These are phyloP conservation scores for Heliocidaris erythrogramma DNA, from an alignment of 35 echinoderm and acorn worm genomes.

Conservation along the genomic window DNA sequence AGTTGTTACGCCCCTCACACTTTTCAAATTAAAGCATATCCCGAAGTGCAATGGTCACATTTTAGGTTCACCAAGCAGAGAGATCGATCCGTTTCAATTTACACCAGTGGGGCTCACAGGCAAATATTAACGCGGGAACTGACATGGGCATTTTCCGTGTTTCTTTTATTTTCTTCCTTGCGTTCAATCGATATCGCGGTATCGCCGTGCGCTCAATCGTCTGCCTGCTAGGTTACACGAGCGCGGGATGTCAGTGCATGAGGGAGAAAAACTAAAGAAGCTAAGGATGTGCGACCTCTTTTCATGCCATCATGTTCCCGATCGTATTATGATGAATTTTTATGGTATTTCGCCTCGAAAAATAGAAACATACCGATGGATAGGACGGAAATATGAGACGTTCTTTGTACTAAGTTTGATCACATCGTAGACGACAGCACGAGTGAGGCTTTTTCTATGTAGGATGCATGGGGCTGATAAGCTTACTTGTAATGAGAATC, in stretches of 20 bases:
- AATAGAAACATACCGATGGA: neutral
- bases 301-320: neutral
- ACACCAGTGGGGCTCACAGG: constrained; percentile 16
- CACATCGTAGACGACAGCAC: neutral
- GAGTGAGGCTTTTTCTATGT: too few relatives aligned
- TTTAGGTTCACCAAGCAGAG: neutral
- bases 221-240: neutral
- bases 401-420: neutral
- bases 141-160: constrained; percentile 16
- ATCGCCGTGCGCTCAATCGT: neutral
- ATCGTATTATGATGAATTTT: neutral
- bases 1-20: neutral
- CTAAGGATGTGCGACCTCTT: neutral
- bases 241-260: neutral
- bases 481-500: too few relatives aligned
- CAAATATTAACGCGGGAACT: constrained; percentile 42
- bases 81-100: constrained; percentile 10
- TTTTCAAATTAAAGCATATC: neutral
- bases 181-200: neutral
- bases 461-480: too few relatives aligned
- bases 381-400: neutral
- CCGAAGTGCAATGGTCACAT: neutral
- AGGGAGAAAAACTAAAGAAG: neutral
- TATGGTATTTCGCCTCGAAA: neutral
- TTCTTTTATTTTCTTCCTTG: constrained; percentile 17